A percentile compares a stretch with the other conserved stretches of the same genome.
These are phyloP conservation scores for Leptodactylus fuscus DNA, from an alignment of 2,113 vertebrate genomes.

Conservation along the genomic window DNA sequence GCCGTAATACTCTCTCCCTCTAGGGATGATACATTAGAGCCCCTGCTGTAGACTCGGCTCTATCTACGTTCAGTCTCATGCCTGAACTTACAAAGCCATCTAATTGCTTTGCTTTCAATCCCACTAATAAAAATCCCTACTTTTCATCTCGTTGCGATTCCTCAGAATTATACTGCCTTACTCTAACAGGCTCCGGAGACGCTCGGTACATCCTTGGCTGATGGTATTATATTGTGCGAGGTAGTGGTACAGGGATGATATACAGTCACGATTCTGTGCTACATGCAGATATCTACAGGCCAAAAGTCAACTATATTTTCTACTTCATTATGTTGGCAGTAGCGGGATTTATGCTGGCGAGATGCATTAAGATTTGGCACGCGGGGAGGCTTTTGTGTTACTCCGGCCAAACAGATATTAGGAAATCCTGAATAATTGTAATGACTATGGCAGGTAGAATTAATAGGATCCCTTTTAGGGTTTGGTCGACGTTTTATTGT, in stretches of 20 bases:
- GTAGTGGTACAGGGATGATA: too few relatives aligned
- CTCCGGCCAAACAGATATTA: slow-evolving; percentile 16
- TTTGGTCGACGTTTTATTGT: background rate
- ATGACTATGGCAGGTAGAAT: slow-evolving; percentile 27
- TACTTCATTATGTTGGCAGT: slow-evolving; percentile 52
- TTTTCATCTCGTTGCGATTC: background rate
- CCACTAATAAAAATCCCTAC: slow-evolving; percentile 23
- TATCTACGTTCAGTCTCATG: background rate
- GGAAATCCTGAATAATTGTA: slow-evolving; percentile 10
- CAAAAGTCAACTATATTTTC: slow-evolving; percentile 21
- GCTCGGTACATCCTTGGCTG: too few relatives aligned
- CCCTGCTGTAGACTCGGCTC: background rate
- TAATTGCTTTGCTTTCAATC: background rate
- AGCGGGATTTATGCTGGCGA: slow-evolving; percentile 39
- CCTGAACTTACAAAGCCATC: background rate
- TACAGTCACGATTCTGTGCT: background rate
- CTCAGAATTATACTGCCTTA: background rate
- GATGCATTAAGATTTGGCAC: slow-evolving; percentile 50
- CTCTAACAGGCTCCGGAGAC: background rate
- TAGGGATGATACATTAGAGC: slow-evolving; percentile 10
- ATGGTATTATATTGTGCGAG: background rate
- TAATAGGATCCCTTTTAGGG: background rate
- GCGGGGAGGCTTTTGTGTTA: background rate
- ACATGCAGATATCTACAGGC: slow-evolving; percentile 7
- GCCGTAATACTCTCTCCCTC: background rate